Conservation (phyloP, 2,888 invertebrate species). For the Eretmocerus hayati region DNA sequence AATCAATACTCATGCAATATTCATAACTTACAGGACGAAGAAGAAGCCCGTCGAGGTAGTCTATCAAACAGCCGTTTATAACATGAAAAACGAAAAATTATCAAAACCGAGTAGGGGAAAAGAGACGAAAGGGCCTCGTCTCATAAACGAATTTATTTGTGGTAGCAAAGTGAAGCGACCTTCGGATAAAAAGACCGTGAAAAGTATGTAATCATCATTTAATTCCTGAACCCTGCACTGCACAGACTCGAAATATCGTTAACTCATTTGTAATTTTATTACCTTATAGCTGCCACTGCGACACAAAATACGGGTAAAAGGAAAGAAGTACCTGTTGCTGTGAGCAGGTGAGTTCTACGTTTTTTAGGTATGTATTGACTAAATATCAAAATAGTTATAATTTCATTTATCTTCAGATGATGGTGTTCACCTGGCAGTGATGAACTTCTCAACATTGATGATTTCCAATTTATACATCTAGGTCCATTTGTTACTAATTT, state of each 20-base stretch:
- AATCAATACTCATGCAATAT: no score
- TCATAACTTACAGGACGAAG: constrained; percentile 28
- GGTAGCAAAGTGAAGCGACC: constrained; percentile 31
- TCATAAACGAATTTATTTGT: constrained; percentile 36
- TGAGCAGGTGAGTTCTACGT: constrained; percentile 8
- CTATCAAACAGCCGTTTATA: constrained; percentile 38
- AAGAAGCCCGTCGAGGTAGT: constrained; percentile 37
- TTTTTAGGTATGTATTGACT: neutral
- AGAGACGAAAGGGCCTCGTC: constrained; percentile 31
- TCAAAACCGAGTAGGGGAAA: constrained; percentile 30
- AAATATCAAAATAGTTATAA: neutral
- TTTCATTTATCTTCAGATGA: constrained; percentile 13
- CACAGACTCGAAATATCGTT: neutral
- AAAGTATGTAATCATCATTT: constrained; percentile 10
- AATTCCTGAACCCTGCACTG: neutral
- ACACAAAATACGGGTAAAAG: constrained; percentile 21
- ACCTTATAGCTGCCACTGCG: constrained; percentile 16
- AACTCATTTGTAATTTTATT: no score
- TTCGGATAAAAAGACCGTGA: constrained; percentile 19
- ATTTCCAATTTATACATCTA: constrained; percentile 10
- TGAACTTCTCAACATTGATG: constrained; percentile 4
- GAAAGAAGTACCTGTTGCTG: constrained; percentile 15
- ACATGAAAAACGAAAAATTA: constrained; percentile 38
- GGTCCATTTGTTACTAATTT: constrained; percentile 18
- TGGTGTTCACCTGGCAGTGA: neutral